Evolutionary conservation across 2,797 vertebrate species (phyloP), one percentile per base, ranked within the genome.

Genomic region (Salmo trutta): DNA sequence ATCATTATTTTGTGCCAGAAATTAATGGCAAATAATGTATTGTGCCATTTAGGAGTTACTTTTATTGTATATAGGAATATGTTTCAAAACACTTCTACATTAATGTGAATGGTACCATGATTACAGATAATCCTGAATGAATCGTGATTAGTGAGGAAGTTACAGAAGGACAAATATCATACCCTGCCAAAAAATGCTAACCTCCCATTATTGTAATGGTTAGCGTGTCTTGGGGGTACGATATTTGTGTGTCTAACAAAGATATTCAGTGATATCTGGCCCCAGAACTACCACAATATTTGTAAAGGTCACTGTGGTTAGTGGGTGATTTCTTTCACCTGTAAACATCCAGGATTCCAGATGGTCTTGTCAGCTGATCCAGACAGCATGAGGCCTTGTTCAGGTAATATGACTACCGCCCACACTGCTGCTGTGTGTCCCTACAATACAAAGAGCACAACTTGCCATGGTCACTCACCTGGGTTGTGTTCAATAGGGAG

Each of bases 301-400:
- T 47, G 2, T 47, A 10, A 47, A 47, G 41, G 41, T 8, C 41
- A 47, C 41, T 47, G 12, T 66, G 29, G 52, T 47, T 15, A 66
- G 10, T 29, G 64, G 29, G 66, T 14, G 59, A 21, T 62, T 94
- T 93, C 86, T 95, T 89, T 92, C 90, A 98, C 97, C 97, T 82
- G 93, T 93, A 85, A 93, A 99, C 0, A 96, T 98, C 97, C 97
- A 19, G 97, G 97, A 83, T 98, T 99, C 97, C 97, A 99, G 86
- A 99, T 96, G 75, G 96, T 97, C 89, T 97, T 99, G 91, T 99
- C 98, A 82, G 98, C 98, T 78, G 98, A 98, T 87, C 97, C 98
- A 51, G 96, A 96, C 86, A 99, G 92, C 97, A 99, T 99, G 67
- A 99, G 94, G 71, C 98, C 98, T 83, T 98, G 97, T 80, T 99